phyloP scores from a whole-genome alignment of 2,888 invertebrate species.

The Microdon myrmicae region DNA sequence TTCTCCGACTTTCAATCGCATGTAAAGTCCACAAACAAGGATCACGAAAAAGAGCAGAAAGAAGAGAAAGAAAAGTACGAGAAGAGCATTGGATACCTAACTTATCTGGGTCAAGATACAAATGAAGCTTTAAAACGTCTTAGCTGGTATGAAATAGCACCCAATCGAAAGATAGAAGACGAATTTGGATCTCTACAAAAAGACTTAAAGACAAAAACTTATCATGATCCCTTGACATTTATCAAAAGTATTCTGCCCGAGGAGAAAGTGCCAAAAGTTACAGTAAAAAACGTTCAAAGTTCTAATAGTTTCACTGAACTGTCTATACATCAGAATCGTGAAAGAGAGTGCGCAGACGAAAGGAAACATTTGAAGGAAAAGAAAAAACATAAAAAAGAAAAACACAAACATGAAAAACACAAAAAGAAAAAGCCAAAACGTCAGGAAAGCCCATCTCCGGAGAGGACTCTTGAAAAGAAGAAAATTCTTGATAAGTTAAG shows the following conservation, averaged over 20 bases:
- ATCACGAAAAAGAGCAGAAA: constrained; percentile 89
- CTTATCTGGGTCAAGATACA: constrained; percentile 93
- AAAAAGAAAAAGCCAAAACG: constrained; percentile 8
- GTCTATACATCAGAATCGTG: too few species aligned
- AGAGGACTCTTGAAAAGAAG: constrained; percentile 56
- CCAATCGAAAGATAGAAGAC: constrained; percentile 66
- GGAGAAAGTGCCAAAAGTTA: constrained; percentile 13
- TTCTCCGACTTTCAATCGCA: constrained; percentile 88
- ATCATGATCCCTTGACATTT: constrained; percentile 78
- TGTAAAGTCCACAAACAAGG: constrained; percentile 77
- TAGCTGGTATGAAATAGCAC: constrained; percentile 88
- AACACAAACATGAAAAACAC: constrained; percentile 18
- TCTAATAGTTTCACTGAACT: too few species aligned
- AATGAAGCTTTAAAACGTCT: constrained; percentile 85
- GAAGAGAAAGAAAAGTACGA: constrained; percentile 96
- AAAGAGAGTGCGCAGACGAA: constrained; percentile 61
- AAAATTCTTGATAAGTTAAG: constrained; percentile 60
- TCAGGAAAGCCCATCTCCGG: constrained; percentile 45
- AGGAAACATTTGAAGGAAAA: constrained; percentile 33
- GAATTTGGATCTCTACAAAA: constrained; percentile 68
- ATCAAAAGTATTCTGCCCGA: constrained; percentile 69
- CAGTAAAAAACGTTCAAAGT: too few species aligned
- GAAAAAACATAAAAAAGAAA: constrained; percentile 47
- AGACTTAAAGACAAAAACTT: constrained; percentile 74
- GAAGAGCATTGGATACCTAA: constrained; percentile 95